Percentiles rank a stretch among this genome's conserved stretches.
Evolutionary conservation across 2,113 vertebrate species (phyloP).

Genomic region (Actenoides hombroni): DNA sequence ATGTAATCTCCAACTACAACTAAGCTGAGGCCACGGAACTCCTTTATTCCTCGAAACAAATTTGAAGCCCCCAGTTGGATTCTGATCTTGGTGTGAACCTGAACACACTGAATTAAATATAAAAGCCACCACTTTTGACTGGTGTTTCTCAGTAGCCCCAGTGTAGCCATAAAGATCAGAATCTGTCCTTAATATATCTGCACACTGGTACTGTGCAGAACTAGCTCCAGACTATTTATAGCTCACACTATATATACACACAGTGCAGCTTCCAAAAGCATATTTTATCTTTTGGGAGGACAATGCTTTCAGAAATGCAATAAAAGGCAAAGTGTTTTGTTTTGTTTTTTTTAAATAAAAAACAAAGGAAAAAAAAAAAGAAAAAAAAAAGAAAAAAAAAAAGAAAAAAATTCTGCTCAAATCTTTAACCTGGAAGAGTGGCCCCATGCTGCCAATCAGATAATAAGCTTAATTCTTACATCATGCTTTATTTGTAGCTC

Average conservation of each 20-base stretch:
- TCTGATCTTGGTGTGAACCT: not conserved
- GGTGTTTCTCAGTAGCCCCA: not conserved
- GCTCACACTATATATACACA: slow-evolving; percentile 16
- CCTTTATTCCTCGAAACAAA: not conserved
- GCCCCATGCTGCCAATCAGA: slow-evolving; percentile 60
- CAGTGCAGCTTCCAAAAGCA: slow-evolving; percentile 16
- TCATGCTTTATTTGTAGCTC: slow-evolving; percentile 60
- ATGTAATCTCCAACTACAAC: not conserved
- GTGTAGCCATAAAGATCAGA: not conserved
- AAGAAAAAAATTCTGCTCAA: not conserved
- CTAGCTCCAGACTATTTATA: slow-evolving; percentile 51
- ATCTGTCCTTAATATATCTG: not conserved
- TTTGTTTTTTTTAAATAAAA: no score
- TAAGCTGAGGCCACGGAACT: not conserved
- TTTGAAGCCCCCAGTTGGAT: not conserved
- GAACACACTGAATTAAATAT: not conserved
- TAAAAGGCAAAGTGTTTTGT: not conserved
- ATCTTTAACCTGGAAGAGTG: slow-evolving; percentile 45
- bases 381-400: not conserved
- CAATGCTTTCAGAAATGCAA: slow-evolving; percentile 44
- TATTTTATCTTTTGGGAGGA: slow-evolving; percentile 50
- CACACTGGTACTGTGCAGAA: not conserved
- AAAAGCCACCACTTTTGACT: not conserved
- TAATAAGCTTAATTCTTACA: slow-evolving; percentile 70
- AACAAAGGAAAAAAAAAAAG: not conserved